Conservation (phyloP, 2,113 vertebrate genomes). For the Ptilorrhoa leucosticta region DNA sequence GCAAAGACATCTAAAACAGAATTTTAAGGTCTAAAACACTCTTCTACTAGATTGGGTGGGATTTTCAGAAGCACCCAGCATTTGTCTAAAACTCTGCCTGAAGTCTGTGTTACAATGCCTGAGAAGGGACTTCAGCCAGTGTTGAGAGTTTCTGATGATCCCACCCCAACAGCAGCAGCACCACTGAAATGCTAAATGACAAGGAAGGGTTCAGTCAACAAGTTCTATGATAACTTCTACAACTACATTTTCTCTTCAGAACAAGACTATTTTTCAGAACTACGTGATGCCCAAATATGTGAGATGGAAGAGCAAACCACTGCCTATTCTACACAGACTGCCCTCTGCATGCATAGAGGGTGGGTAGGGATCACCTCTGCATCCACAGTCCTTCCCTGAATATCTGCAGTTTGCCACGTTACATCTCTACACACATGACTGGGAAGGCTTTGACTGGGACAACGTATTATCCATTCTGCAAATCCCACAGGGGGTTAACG, state of each 20-base stretch:
- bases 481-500: background rate
- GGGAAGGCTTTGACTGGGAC: background rate
- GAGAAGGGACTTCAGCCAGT: slow-evolving; percentile 17
- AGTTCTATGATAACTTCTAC: background rate
- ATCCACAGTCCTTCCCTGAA: background rate
- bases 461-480: background rate
- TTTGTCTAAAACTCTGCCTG: background rate
- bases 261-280: background rate
- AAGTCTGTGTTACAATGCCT: slow-evolving; percentile 23
- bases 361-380: background rate
- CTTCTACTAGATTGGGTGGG: background rate
- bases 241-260: slow-evolving; percentile 30
- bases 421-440: background rate
- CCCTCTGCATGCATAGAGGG: slow-evolving; percentile 49
- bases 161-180: slow-evolving; percentile 30
- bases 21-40: slow-evolving; percentile 6
- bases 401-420: background rate
- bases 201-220: background rate
- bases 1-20: background rate
- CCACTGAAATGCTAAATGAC: slow-evolving; percentile 47
- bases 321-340: slow-evolving; percentile 1
- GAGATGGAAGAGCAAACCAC: background rate
- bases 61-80: slow-evolving; percentile 13
- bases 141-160: background rate
- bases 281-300: background rate